Base-by-base conservation (phyloP, 2,888 invertebrate species). In the Craniophora ligustri region DNA sequence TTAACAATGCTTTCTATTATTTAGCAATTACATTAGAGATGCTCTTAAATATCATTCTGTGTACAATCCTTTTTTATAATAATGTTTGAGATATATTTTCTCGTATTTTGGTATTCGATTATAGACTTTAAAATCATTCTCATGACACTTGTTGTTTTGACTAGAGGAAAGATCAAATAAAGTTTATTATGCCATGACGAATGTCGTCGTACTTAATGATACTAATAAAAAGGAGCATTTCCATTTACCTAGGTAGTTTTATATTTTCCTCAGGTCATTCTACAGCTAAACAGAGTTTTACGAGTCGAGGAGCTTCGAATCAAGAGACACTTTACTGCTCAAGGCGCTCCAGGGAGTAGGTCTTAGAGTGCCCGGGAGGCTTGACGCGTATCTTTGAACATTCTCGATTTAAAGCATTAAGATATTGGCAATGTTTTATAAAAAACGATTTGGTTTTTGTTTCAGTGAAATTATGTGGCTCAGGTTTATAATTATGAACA, bases 271-370 rank as follows among this genome's bases (percentile, higher is more conserved):
- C 47, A 64, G 35, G 51, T 56, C n/a, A 58, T 55, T 57, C 36
- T 62, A 67, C 72, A 76, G 77, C 82, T 77, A 76, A 78, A 69
- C 58, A 55, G 66, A 78, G 66, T 79, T 85, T 82, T 82, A 81
- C 76, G 82, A 82, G 73, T 72, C 68, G 69, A 79, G 78, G 75
- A 75, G 75, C 71, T 79, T 76, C 69, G 80, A 82, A 79, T 79
- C 79, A 79, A 82, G 80, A 76, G 83, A 79, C 80, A 82, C 83
- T 86, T 84, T 80, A 80, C 79, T 81, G 79, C 76, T 81, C 79
- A 84, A 78, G 79, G 79, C 79, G 79, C 85, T 84, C 82, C 53
- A 66, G 84, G 78, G 85, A 76, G 75, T 65, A 64, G 60, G 65
- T 70, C 72, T 78, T 11, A 76, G 75, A 71, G 65, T n/a, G 42